Evolutionary conservation across 1,140 invertebrate genomes (phyloP).

Genomic region (Dreissena polymorpha): DNA sequence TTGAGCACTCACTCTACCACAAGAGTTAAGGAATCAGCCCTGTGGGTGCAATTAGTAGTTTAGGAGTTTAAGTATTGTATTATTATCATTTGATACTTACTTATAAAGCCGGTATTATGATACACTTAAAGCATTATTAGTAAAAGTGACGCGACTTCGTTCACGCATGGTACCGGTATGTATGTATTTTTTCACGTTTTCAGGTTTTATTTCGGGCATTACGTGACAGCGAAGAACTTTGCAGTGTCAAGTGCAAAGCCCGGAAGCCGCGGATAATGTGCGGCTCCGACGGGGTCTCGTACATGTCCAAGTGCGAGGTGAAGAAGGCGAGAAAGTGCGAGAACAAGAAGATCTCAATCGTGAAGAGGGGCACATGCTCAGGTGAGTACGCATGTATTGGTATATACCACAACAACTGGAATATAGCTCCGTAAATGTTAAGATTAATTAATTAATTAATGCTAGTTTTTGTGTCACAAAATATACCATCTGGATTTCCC

Average conservation of each 20-base stretch:
- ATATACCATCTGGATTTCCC: no score
- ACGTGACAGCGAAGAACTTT: slow-evolving; percentile 38
- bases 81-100: background rate
- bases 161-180: background rate
- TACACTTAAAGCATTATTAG: background rate
- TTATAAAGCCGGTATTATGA: background rate
- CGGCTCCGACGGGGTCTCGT: slow-evolving; percentile 42
- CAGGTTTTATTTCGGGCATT: slow-evolving; percentile 54
- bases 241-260: slow-evolving; percentile 53
- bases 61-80: background rate
- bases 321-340: slow-evolving; percentile 49
- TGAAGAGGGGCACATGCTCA: slow-evolving; percentile 45
- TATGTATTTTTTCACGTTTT: slow-evolving; percentile 20
- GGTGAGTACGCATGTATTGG: slow-evolving; percentile 9
- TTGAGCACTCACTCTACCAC: no score
- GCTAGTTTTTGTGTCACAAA: no score
- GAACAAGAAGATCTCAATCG: slow-evolving; percentile 44
- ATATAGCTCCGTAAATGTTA: no score
- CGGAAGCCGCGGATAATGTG: slow-evolving; percentile 48
- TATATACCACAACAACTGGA: background rate
- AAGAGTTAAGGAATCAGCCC: no score
- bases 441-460: no score
- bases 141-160: background rate
- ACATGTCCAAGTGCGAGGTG: slow-evolving; percentile 49
- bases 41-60: no score